Percentiles rank a stretch among this genome's conserved stretches.
These are phyloP conservation scores for Sitophilus oryzae DNA, from an alignment of 1,140 invertebrate species.

Conservation along the genomic window DNA sequence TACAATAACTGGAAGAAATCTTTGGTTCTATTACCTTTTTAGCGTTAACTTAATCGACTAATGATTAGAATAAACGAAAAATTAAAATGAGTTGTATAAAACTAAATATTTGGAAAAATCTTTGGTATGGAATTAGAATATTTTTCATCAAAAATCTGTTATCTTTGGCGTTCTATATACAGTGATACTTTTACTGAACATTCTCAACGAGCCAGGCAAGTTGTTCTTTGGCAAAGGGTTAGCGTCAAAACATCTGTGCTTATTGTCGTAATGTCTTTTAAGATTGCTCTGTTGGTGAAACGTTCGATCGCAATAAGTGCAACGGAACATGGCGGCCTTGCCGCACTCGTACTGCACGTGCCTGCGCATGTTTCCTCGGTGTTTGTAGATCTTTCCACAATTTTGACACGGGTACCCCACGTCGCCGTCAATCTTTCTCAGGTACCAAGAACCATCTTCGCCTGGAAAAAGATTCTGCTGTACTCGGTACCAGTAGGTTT, in stretches of 20 bases:
- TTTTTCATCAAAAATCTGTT: no score
- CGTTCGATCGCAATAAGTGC: conserved; percentile 45
- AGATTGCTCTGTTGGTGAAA: conserved; percentile 49
- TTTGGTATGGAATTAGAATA: no score
- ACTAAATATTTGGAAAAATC: no score
- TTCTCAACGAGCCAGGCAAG: conserved; percentile 21
- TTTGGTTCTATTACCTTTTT: no score
- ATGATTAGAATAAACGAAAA: no score
- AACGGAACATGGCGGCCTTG: conserved; percentile 45
- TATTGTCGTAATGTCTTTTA: conserved; percentile 43
- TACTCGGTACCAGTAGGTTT: conserved; percentile 32
- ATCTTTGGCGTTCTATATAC: conserved; percentile 31
- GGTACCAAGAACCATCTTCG: conserved; percentile 35
- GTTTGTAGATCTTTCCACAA: conserved; percentile 48
- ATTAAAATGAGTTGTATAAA: no score
- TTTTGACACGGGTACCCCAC: conserved; percentile 44
- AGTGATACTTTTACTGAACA: conserved; percentile 35
- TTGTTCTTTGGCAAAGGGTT: neutral
- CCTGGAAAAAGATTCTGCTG: conserved; percentile 42
- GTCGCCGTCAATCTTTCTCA: conserved; percentile 33
- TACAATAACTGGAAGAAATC: no score
- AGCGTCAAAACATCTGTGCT: conserved; percentile 24
- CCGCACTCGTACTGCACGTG: conserved; percentile 46
- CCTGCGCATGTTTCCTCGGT: conserved; percentile 48
- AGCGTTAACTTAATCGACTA: no score